phyloP scores from a whole-genome alignment of 2,797 vertebrate species.

The Urocyon cinereoargenteus region DNA sequence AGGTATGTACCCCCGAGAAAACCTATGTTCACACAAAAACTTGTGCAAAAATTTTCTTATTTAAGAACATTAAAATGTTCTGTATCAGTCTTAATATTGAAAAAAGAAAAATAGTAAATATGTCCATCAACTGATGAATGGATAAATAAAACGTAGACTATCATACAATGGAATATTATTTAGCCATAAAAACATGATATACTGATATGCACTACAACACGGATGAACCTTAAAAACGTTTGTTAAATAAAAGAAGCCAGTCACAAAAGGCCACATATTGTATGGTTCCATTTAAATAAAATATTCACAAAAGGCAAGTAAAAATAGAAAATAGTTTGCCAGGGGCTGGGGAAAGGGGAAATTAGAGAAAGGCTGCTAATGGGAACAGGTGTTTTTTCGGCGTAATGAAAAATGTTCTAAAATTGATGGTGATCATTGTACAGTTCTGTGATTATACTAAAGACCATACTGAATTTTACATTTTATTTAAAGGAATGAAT shows the following conservation, averaged over 20 bases:
- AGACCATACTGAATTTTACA: neutral
- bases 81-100: neutral
- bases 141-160: neutral
- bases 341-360: neutral
- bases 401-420: neutral
- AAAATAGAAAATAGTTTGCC: neutral
- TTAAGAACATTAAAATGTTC: too few relatives aligned
- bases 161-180: too few relatives aligned
- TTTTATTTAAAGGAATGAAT: neutral
- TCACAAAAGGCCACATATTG: neutral
- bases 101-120: neutral
- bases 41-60: neutral
- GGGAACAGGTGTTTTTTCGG: neutral
- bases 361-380: neutral
- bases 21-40: neutral
- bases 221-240: neutral
- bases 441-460: neutral
- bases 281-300: neutral
- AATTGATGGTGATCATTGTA: neutral
- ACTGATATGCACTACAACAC: neutral
- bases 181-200: neutral
- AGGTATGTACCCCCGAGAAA: neutral
- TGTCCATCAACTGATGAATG: neutral
- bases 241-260: neutral
- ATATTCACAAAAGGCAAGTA: neutral